Evolutionary conservation across 2,888 invertebrate genomes (phyloP).

Genomic region (Sylvicola fuscatus): DNA sequence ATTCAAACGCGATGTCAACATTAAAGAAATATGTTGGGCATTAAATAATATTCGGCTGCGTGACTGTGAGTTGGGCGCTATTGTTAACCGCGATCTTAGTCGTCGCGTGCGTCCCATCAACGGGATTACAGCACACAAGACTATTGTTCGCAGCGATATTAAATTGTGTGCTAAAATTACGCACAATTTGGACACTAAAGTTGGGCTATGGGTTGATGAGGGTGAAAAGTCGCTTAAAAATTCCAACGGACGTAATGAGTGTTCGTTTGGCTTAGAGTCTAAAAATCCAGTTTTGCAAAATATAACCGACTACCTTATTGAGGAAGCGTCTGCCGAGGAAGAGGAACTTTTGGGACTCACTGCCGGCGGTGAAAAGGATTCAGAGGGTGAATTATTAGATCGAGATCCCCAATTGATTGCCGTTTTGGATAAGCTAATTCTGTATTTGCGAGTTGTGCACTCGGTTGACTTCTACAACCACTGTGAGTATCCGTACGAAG

Average conservation of each 20-base stretch:
- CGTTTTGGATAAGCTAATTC: conserved; percentile 59
- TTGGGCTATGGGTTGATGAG: conserved; percentile 51
- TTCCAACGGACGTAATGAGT: conserved; percentile 7
- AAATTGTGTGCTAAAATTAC: conserved; percentile 81
- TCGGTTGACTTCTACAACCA: conserved; percentile 99
- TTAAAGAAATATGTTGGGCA: conserved; percentile 99
- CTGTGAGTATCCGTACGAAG: conserved; percentile 97
- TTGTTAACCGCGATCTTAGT: conserved; percentile 91
- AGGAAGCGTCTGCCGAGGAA: conserved; percentile 96
- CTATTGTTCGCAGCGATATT: conserved; percentile 78
- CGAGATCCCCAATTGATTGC: conserved; percentile 48
- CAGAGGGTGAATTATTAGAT: conserved; percentile 36
- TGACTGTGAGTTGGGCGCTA: conserved; percentile 38
- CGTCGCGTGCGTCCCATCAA: conserved; percentile 82
- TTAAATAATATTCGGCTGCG: conserved; percentile 69
- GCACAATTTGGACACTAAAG: conserved; percentile 71
- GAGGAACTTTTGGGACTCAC: conserved; percentile 68
- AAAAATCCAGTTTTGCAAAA: conserved; percentile 89
- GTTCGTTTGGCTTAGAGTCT: conserved; percentile 45
- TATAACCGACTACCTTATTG: conserved; percentile 93
- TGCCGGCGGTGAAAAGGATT: conserved; percentile 26
- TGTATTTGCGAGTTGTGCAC: conserved; percentile 91
- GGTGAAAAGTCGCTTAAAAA: conserved; percentile 15
- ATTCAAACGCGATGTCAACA: conserved; percentile 88
- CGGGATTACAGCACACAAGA: conserved; percentile 74